Evolutionary conservation across 2,113 vertebrate genomes (phyloP).

Genomic region (Chionis minor): DNA sequence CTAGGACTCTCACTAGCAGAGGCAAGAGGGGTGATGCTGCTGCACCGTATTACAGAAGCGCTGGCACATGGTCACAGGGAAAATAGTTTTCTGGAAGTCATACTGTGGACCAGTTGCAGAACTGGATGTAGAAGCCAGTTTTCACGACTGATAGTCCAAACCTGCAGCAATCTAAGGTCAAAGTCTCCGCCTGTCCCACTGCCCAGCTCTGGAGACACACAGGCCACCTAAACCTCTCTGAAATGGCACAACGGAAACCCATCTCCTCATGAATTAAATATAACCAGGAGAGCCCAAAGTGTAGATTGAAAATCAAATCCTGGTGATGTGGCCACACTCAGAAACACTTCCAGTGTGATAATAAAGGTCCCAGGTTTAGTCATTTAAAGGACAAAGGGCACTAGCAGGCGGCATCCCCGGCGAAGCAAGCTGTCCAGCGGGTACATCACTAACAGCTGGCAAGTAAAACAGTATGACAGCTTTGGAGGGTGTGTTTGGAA

Average conservation of each 20-base stretch:
- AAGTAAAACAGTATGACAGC: not conserved
- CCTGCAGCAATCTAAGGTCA: not conserved
- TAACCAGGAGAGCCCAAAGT: not conserved
- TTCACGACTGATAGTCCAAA: not conserved
- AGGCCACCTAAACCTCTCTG: not conserved
- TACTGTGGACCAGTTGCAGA: not conserved
- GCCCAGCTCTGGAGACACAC: not conserved
- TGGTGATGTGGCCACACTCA: not conserved
- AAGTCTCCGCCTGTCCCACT: not conserved
- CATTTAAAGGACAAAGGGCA: not conserved
- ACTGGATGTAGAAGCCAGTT: not conserved
- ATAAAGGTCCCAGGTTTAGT: not conserved
- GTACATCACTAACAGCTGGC: not conserved
- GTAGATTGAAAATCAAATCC: not conserved
- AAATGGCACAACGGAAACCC: not conserved
- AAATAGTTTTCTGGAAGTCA: not conserved
- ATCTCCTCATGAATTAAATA: not conserved
- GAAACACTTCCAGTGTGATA: not conserved
- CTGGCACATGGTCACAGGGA: rapidly evolving
- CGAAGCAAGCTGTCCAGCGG: not conserved
- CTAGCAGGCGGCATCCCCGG: not conserved
- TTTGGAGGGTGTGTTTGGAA: not conserved
- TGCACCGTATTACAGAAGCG: not conserved
- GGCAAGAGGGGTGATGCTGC: not conserved
- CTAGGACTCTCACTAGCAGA: not conserved